phyloP scores from a whole-genome alignment of 1,140 invertebrate genomes.

The Psilanteris sp. region DNA sequence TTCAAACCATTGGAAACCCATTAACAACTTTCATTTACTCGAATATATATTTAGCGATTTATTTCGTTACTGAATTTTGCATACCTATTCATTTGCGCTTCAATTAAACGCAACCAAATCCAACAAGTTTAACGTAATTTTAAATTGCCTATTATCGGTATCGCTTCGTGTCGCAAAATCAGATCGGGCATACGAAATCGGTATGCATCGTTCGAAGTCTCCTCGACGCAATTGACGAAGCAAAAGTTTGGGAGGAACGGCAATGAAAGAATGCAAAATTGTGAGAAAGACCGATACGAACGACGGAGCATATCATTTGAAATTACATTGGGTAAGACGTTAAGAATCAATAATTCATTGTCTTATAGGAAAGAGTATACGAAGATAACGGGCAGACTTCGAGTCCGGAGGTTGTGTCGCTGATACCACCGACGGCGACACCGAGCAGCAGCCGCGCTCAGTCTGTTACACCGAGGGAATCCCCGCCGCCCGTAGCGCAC shows the following conservation, averaged over 20 bases:
- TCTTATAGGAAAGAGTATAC: conserved; percentile 78
- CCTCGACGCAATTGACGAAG: conserved; percentile 23
- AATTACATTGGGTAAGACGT: conserved; percentile 41
- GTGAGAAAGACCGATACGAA: no score
- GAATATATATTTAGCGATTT: no score
- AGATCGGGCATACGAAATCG: conserved; percentile 60
- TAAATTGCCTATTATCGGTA: no score
- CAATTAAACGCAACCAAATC: conserved; percentile 1
- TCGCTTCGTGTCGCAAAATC: neutral
- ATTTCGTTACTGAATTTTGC: no score
- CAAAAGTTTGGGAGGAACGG: no score
- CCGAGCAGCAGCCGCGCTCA: conserved; percentile 72
- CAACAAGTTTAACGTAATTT: no score
- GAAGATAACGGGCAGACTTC: conserved; percentile 75
- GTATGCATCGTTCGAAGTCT: conserved; percentile 51
- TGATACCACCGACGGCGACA: conserved; percentile 74
- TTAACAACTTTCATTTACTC: no score
- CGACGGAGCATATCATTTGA: no score
- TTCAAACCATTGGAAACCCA: no score
- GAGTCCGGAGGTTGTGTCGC: conserved; percentile 75
- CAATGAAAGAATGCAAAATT: no score
- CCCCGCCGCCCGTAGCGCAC: conserved; percentile 68
- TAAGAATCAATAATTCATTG: conserved; percentile 73
- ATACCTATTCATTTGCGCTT: no score
- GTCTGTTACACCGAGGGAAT: conserved; percentile 70